These are phyloP conservation scores for Oostethus manadensis DNA, from an alignment of 2,113 vertebrate species.

Conservation along the genomic window DNA sequence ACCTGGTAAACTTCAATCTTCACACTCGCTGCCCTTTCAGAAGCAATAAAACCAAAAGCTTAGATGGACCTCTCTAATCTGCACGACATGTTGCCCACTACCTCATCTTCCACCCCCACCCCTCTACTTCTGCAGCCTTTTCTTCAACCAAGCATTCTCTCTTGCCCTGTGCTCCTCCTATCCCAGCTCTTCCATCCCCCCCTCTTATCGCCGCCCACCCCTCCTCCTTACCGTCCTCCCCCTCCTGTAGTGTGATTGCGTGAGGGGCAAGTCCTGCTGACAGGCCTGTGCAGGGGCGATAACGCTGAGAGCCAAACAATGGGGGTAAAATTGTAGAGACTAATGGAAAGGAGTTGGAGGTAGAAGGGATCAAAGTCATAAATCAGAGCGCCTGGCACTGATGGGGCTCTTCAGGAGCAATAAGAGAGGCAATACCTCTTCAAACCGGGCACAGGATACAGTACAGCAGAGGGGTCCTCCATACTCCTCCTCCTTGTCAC, in stretches of 20 bases:
- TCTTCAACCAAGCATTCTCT: conserved; percentile 13
- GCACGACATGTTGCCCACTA: conserved; percentile 27
- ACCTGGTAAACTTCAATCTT: conserved; percentile 19
- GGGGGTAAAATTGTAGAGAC: conserved; percentile 67
- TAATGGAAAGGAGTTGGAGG: conserved; percentile 70
- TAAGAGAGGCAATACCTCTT: conserved; percentile 68
- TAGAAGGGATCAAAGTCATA: conserved; percentile 67
- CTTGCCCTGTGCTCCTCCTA: conserved; percentile 10
- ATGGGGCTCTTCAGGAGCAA: conserved; percentile 71
- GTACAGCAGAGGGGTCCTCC: conserved; percentile 28
- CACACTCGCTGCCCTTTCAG: conserved; percentile 22
- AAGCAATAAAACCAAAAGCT: conserved; percentile 51
- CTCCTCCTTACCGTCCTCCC: not conserved
- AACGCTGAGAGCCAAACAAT: conserved; percentile 65
- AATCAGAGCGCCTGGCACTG: conserved; percentile 68
- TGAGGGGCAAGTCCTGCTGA: conserved; percentile 50
- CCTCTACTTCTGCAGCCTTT: conserved; percentile 33
- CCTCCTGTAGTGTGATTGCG: conserved; percentile 36
- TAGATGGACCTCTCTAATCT: conserved; percentile 58
- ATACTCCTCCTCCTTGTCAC: conserved; percentile 29
- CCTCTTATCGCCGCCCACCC: conserved; percentile 22
- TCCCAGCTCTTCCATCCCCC: conserved; percentile 43
- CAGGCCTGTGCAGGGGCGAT: conserved; percentile 65
- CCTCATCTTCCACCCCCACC: conserved; percentile 28
- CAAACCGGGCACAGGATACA: conserved; percentile 26